Percentiles rank a stretch among this genome's conserved stretches.
Conservation (phyloP, 1,140 invertebrate species). For the Liolophura sinensis region DNA sequence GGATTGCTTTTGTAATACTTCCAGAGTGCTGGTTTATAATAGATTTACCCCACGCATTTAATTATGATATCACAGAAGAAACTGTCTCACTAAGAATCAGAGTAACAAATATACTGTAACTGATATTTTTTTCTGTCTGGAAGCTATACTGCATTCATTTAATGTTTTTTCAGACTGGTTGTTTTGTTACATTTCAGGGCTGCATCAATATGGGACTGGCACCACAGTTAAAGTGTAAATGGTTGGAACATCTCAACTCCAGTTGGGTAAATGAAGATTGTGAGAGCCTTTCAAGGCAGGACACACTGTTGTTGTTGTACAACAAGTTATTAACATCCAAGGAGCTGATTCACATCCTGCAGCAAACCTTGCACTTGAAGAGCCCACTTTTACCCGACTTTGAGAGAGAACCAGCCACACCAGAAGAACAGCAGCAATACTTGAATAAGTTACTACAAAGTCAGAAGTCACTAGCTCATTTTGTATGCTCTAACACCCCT, state of each 20-base stretch:
- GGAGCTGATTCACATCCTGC: conserved; percentile 56
- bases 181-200: neutral
- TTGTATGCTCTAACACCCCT: conserved; percentile 63
- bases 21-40: too few species aligned
- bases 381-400: conserved; percentile 59
- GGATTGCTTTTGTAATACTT: too few species aligned
- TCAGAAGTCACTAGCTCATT: conserved; percentile 64
- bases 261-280: conserved; percentile 66
- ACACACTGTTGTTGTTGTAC: conserved; percentile 64
- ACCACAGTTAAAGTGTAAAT: conserved; percentile 57
- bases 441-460: conserved; percentile 61
- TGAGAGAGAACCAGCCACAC: conserved; percentile 54
- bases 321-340: conserved; percentile 65
- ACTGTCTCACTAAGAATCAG: too few species aligned
- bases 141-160: too few species aligned
- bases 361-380: conserved; percentile 58
- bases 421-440: conserved; percentile 63
- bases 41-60: too few species aligned
- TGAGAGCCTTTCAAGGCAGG: conserved; percentile 63
- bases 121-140: too few species aligned
- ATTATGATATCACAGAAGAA: too few species aligned
- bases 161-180: too few species aligned
- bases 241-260: conserved; percentile 65
- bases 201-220: neutral
- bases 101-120: too few species aligned